Evolutionary conservation across 2,113 vertebrate species (phyloP), one percentile per base, ranked within the genome.

Genomic region (Numenius arquata): DNA sequence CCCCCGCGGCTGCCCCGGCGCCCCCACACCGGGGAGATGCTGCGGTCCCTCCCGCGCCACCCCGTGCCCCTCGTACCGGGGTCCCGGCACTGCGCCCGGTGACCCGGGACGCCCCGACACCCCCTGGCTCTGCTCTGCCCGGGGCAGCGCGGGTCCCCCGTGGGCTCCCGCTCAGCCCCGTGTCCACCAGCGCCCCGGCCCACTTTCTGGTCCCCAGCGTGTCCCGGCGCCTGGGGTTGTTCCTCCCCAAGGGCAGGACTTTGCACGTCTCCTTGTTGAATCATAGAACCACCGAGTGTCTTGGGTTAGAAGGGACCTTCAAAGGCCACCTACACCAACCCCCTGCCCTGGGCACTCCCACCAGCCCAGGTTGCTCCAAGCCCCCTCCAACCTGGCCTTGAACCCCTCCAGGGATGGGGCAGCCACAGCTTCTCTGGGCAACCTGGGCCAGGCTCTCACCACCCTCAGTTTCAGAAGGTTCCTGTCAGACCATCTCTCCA

Each of bases 161-260:
- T 6, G 38, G 6, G 41, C 17, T 25, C 12, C 5, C 1, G 12
- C 6, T n/a, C 63, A 4, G 9, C 26, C 6, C 8, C n/a, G 30
- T 8, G 65, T 1, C 81, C 67, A 7, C 25, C 56, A 17, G 45
- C 10, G 6, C 50, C 52, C n/a, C 5, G 11, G 18, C 21, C 18
- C 25, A 14, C 11, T 2, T 7, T 6, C 19, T 8, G 32, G 40
- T 8, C 63, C 20, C 63, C 63, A 30, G 40, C 34, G 3, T 13
- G 30, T 65, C 76, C 48, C 14, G 3, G 23, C 38, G 38, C 47
- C 45, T 14, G 59, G 59, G 26, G 11, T 11, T 30, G 38, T 32
- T 53, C 68, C 41, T 34, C 22, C 10, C 9, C 56, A 14, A 45
- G 66, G 18, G 10, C 22, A 50, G 55, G 20, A 41, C 36, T 19